Evolutionary conservation across 2,113 vertebrate genomes (phyloP).

Genomic region (Morphnarchus princeps): DNA sequence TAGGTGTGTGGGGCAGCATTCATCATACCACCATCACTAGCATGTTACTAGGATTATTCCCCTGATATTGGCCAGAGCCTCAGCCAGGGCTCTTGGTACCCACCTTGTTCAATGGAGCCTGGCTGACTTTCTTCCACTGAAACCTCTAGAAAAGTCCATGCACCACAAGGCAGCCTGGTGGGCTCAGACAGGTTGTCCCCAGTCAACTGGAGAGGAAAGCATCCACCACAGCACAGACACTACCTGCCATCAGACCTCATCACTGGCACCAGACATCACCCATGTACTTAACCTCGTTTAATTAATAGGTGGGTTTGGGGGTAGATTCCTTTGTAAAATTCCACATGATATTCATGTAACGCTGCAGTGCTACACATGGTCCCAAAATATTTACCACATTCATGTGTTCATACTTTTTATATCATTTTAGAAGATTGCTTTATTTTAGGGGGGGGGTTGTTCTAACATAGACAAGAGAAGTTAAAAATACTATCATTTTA

Average conservation of each 20-base stretch:
- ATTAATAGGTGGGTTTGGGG: neutral
- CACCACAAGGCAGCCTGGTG: neutral
- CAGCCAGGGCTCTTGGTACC: neutral
- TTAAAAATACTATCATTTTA: neutral
- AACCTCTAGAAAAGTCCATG: neutral
- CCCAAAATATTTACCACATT: neutral
- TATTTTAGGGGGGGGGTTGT: neutral
- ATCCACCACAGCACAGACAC: neutral
- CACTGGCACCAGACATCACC: neutral
- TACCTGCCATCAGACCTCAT: neutral
- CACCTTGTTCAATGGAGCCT: neutral
- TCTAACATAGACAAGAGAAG: neutral
- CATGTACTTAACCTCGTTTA: neutral
- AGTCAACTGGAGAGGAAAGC: neutral
- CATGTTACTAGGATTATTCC: neutral
- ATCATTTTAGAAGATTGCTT: neutral
- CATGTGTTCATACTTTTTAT: neutral
- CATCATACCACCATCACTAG: rapidly evolving
- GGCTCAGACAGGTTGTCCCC: neutral
- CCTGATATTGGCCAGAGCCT: neutral
- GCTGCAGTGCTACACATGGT: rapidly evolving
- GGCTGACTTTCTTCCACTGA: neutral
- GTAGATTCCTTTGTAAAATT: neutral
- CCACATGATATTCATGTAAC: neutral
- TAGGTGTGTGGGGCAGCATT: neutral